A percentile compares a stretch with the other conserved stretches of the same genome.
phyloP scores from a whole-genome alignment of 2,888 invertebrate species.

The Lasius platythorax region DNA sequence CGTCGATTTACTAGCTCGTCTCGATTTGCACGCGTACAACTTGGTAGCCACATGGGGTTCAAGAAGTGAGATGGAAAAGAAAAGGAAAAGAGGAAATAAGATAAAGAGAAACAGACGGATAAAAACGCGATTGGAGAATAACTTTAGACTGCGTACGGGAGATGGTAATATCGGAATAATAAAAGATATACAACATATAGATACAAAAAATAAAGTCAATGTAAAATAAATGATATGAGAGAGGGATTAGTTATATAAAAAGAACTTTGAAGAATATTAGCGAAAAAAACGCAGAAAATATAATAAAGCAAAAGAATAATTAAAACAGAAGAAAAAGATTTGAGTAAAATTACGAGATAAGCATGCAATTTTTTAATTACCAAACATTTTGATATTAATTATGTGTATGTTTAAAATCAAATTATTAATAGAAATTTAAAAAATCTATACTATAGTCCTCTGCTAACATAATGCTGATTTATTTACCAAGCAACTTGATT shows the following conservation, averaged over 20 bases:
- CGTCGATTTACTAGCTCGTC: conserved; percentile 34
- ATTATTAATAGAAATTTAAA: neutral
- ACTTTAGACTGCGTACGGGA: neutral
- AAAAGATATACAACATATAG: neutral
- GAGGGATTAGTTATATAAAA: neutral
- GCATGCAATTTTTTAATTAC: neutral
- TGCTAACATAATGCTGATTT: neutral
- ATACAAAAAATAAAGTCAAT: conserved; percentile 7
- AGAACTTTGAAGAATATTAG: neutral
- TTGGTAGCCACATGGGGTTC: conserved; percentile 20
- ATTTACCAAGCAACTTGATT: neutral
- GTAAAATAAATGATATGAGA: neutral
- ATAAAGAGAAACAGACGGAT: neutral
- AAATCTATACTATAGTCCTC: neutral
- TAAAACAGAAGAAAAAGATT: neutral
- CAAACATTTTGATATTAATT: neutral
- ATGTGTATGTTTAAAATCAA: neutral
- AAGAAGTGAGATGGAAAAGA: neutral
- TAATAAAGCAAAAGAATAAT: neutral
- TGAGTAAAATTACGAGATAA: neutral
- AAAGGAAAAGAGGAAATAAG: neutral
- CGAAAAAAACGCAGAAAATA: neutral
- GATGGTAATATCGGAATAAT: neutral
- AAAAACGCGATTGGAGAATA: conserved; percentile 8
- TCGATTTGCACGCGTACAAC: conserved; percentile 46